Conservation (phyloP, 2,113 vertebrate species). For the Channa argus region DNA sequence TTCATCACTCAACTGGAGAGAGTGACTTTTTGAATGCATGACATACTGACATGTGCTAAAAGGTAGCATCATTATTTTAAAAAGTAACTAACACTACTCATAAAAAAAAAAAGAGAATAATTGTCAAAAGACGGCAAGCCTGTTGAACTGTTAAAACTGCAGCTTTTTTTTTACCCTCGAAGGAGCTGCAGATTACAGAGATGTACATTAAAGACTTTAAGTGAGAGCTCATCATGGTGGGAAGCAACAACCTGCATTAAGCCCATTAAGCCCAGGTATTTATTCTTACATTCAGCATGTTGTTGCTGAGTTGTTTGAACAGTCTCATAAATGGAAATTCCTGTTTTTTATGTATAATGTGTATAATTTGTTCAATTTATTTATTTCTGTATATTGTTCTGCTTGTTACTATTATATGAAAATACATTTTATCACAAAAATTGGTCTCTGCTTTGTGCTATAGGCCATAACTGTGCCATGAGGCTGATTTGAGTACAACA, state of each 20-base stretch:
- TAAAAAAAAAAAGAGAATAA: not conserved
- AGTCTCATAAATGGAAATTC: not conserved
- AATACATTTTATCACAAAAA: not conserved
- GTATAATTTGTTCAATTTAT: not conserved
- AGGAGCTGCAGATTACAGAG: slow-evolving; percentile 12
- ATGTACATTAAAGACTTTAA: slow-evolving; percentile 24
- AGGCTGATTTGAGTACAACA: slow-evolving; percentile 1
- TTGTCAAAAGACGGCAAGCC: not conserved
- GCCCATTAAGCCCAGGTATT: slow-evolving; percentile 14
- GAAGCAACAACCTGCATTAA: slow-evolving; percentile 27
- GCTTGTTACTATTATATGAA: not conserved
- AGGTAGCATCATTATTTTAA: slow-evolving; percentile 20
- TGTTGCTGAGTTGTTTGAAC: slow-evolving; percentile 7
- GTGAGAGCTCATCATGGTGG: slow-evolving; percentile 22
- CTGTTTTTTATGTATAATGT: not conserved
- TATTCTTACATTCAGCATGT: slow-evolving; percentile 22
- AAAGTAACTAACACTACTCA: slow-evolving; percentile 39
- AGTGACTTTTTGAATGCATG: slow-evolving; percentile 29
- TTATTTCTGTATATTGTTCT: not conserved
- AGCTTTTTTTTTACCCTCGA: slow-evolving; percentile 6
- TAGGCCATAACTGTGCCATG: not conserved
- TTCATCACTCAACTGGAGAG: slow-evolving; percentile 39
- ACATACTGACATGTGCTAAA: slow-evolving; percentile 29
- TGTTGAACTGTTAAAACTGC: slow-evolving; percentile 17
- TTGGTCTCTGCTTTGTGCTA: not conserved